phyloP scores from a whole-genome alignment of 2,888 invertebrate genomes.

The Xanthorhoe spadicearia region DNA sequence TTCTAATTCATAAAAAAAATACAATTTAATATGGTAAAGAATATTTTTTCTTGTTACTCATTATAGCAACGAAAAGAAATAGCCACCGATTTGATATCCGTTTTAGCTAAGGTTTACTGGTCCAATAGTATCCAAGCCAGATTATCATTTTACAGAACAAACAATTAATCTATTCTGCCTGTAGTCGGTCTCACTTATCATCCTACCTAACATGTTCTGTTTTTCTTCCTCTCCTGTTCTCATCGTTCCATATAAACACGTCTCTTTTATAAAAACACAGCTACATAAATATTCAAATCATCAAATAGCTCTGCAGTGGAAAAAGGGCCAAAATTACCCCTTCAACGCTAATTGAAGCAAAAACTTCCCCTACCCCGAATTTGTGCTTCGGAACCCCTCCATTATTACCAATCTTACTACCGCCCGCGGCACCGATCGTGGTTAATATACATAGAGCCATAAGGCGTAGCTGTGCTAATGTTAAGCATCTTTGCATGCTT shows the following conservation, averaged over 20 bases:
- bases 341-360: slow-evolving; percentile 56
- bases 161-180: too few relatives aligned
- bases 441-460: neutral
- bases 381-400: slow-evolving; percentile 39
- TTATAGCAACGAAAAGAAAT: too few relatives aligned
- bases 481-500: too few relatives aligned
- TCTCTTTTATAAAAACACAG: neutral
- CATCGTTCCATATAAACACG: neutral
- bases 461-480: too few relatives aligned
- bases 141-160: neutral
- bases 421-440: neutral
- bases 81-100: too few relatives aligned
- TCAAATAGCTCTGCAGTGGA: slow-evolving; percentile 10
- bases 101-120: too few relatives aligned
- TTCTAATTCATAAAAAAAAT: too few relatives aligned
- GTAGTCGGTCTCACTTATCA: too few relatives aligned
- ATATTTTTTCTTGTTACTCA: too few relatives aligned
- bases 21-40: too few relatives aligned
- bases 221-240: too few relatives aligned
- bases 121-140: neutral
- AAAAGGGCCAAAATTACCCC: slow-evolving; percentile 40
- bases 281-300: slow-evolving; percentile 26
- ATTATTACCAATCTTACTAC: slow-evolving; percentile 34
- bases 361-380: slow-evolving; percentile 45
- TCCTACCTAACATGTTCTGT: too few relatives aligned